Conservation (phyloP, 92 coral and sea anemone species). For the Siderastrea radians region DNA sequence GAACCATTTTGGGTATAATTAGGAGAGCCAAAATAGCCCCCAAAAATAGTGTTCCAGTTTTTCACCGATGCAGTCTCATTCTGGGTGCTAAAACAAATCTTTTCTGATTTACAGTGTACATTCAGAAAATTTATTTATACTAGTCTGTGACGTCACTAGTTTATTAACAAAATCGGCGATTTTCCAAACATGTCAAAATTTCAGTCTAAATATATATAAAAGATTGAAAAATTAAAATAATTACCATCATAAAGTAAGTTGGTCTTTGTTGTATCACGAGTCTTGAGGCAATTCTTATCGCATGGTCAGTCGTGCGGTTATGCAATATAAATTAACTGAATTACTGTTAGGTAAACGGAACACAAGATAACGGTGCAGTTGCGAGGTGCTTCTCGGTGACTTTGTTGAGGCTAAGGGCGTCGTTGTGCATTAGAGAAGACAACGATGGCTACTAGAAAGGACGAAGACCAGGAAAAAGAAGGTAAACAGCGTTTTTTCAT, state of each 20-base stretch:
- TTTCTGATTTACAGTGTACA: too few relatives aligned
- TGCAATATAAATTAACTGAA: not conserved
- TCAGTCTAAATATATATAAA: not conserved
- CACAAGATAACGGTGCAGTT: not conserved
- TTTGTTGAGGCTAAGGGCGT: not conserved
- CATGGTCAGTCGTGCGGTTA: conserved; percentile 29
- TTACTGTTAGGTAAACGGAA: not conserved
- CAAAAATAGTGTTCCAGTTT: too few relatives aligned
- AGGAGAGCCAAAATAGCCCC: too few relatives aligned
- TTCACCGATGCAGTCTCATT: too few relatives aligned
- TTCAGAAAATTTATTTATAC: too few relatives aligned
- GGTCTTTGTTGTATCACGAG: not conserved
- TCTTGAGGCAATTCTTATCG: not conserved
- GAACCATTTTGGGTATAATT: too few relatives aligned
- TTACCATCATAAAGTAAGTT: too few relatives aligned
- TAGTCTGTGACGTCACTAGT: not conserved
- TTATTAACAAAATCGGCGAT: conserved; percentile 3
- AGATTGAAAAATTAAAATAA: too few relatives aligned
- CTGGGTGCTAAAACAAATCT: not conserved
- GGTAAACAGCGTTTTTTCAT: too few relatives aligned
- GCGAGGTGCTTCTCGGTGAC: not conserved
- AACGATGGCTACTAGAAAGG: too few relatives aligned
- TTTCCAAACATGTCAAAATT: not conserved
- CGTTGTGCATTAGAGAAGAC: too few relatives aligned
- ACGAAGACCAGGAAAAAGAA: too few relatives aligned